These are phyloP conservation scores for Monodelphis domestica DNA, from an alignment of 2,797 vertebrate species.

Conservation along the genomic window DNA sequence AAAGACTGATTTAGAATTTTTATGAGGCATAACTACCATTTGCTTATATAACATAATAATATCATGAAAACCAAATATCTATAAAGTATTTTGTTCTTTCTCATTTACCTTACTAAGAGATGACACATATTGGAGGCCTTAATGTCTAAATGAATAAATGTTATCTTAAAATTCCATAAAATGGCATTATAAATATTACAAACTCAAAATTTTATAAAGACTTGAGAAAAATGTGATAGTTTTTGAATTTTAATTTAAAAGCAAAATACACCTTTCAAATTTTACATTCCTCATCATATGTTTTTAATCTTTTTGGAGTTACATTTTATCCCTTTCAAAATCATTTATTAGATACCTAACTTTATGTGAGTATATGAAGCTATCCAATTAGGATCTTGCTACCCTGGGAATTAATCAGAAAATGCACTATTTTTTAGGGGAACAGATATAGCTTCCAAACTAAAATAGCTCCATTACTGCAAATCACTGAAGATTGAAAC, in stretches of 20 bases:
- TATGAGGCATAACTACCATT: not conserved
- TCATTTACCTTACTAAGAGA: not conserved
- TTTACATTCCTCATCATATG: not conserved
- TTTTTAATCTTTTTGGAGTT: not conserved
- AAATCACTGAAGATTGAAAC: too few relatives aligned
- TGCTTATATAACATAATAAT: not conserved
- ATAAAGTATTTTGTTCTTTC: not conserved
- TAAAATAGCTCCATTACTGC: too few relatives aligned
- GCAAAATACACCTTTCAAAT: not conserved
- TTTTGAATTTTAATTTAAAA: not conserved
- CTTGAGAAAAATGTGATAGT: not conserved
- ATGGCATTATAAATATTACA: not conserved
- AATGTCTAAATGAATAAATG: not conserved
- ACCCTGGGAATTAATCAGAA: too few relatives aligned
- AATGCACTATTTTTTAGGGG: too few relatives aligned
- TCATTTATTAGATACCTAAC: not conserved
- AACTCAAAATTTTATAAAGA: not conserved
- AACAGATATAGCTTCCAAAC: too few relatives aligned
- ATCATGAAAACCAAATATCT: not conserved
- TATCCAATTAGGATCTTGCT: too few relatives aligned
- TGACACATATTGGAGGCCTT: not conserved
- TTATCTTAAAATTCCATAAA: not conserved
- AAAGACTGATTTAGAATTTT: not conserved
- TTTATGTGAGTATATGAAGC: too few relatives aligned
- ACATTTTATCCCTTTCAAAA: not conserved